Evolutionary conservation across 2,888 invertebrate genomes (phyloP).

Genomic region (Rotaria sp.): DNA sequence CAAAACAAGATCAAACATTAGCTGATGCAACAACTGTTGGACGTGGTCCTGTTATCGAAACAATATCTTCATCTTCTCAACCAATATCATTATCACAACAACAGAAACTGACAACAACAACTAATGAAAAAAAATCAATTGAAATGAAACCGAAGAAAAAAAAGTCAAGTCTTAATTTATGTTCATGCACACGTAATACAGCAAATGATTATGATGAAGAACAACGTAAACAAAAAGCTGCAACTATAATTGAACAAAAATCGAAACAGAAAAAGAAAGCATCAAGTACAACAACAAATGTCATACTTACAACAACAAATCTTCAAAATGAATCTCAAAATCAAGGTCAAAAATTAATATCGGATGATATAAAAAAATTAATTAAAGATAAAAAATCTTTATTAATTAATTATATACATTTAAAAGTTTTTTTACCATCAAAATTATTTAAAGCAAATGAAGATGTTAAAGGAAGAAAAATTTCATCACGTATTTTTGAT

Average conservation of each 20-base stretch:
- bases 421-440: not conserved
- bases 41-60: not conserved
- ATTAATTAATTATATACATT: slow-evolving; percentile 23
- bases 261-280: slow-evolving; percentile 17
- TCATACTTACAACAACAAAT: not conserved
- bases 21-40: slow-evolving; percentile 14
- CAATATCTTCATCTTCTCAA: not conserved
- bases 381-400: not conserved
- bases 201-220: not conserved
- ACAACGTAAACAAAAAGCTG: slow-evolving; percentile 12
- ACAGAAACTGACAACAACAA: not conserved
- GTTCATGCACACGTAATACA: slow-evolving; percentile 7
- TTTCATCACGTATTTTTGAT: not conserved
- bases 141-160: not conserved
- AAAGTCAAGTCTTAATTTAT: not conserved
- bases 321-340: not conserved
- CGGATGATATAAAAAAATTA: not conserved
- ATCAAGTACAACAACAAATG: slow-evolving; percentile 5
- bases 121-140: not conserved
- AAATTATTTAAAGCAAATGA: not conserved
- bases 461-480: not conserved
- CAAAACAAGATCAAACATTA: slow-evolving; percentile 1
- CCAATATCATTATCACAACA: not conserved
- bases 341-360: not conserved
- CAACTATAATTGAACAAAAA: slow-evolving; percentile 7